These are phyloP conservation scores for Chloroceryle inda DNA, from an alignment of 2,797 vertebrate species.

Conservation along the genomic window DNA sequence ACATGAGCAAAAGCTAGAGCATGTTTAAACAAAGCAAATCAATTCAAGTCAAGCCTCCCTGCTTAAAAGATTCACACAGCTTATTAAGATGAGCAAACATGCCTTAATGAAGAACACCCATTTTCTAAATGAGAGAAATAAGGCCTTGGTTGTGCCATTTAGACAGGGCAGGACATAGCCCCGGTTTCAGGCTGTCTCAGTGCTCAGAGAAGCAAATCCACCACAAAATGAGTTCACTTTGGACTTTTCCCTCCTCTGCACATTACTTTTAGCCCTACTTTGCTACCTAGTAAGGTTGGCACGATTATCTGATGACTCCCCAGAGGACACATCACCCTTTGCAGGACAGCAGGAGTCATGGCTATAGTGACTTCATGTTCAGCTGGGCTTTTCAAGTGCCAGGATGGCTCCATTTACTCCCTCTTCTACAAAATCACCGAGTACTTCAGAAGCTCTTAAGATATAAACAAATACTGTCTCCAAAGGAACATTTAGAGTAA, in stretches of 20 bases:
- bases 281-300: background rate
- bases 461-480: background rate
- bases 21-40: conserved; percentile 74
- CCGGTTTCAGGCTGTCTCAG: background rate
- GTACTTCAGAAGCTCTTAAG: background rate
- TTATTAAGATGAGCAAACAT: conserved; percentile 63
- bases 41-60: conserved; percentile 49
- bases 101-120: conserved; percentile 65
- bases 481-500: background rate
- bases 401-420: background rate
- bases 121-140: conserved; percentile 40
- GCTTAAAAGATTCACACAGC: conserved; percentile 50
- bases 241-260: background rate
- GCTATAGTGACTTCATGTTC: background rate
- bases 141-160: background rate
- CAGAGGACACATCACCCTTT: background rate
- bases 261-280: background rate
- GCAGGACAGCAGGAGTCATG: background rate
- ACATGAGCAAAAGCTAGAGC: conserved; percentile 59
- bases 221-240: background rate
- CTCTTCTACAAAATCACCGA: background rate
- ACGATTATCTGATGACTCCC: background rate
- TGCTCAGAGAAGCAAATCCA: background rate
- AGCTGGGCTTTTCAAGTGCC: background rate
- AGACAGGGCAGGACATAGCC: background rate